A percentile compares a stretch with the other conserved stretches of the same genome.
Evolutionary conservation across 2,113 vertebrate genomes (phyloP).

Genomic region (Mesoclemmys tuberculata): DNA sequence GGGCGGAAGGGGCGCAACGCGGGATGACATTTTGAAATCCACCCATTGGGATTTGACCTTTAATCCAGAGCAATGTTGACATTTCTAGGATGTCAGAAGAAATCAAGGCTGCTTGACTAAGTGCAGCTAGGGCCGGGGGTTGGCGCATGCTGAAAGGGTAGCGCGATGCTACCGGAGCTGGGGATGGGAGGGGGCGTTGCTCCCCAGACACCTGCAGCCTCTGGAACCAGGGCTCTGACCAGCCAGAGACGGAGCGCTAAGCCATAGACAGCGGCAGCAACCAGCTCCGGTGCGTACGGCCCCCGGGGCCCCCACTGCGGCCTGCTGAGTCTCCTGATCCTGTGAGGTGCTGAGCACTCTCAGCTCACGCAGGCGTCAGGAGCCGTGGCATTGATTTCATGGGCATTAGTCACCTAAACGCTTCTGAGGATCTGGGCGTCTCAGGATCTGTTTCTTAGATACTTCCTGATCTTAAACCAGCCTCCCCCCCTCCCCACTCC

Average conservation of each 20-base stretch:
- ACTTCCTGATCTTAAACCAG: neutral
- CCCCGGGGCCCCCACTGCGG: neutral
- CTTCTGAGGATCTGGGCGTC: neutral
- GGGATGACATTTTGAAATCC: slow-evolving; percentile 11
- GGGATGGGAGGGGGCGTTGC: neutral
- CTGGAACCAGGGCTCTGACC: neutral
- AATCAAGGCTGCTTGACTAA: neutral
- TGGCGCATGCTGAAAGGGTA: neutral
- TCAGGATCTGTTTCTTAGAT: neutral
- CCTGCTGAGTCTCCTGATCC: neutral
- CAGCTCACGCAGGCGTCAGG: neutral
- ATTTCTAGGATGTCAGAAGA: neutral
- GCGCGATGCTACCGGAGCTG: neutral
- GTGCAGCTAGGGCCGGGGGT: neutral
- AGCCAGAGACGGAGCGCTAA: neutral
- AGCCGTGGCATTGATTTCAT: neutral
- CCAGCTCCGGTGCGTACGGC: too few species aligned
- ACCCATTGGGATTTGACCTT: neutral
- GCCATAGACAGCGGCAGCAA: neutral
- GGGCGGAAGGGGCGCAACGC: neutral
- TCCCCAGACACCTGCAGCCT: neutral
- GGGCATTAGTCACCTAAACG: neutral
- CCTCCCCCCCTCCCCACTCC: neutral
- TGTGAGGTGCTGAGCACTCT: neutral
- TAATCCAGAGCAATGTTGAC: neutral